These are phyloP conservation scores for Lampris megalopsis DNA, from an alignment of 2,113 vertebrate species.

Conservation along the genomic window DNA sequence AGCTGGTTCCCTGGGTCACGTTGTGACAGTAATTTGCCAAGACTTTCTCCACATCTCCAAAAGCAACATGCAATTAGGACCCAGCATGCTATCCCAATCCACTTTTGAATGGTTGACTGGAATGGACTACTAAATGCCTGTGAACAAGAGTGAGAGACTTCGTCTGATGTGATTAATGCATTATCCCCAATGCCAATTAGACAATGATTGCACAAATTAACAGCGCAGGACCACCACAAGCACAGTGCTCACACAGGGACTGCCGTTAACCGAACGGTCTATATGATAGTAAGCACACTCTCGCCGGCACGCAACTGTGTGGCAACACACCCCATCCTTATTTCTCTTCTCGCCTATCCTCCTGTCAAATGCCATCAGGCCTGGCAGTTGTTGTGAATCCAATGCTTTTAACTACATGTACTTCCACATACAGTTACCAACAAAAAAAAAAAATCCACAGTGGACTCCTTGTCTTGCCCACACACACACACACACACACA, in stretches of 20 bases:
- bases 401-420: constrained; percentile 71
- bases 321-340: constrained; percentile 66
- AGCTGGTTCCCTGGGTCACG: constrained; percentile 7
- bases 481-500: constrained; percentile 19
- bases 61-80: constrained; percentile 47
- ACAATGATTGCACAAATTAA: constrained; percentile 81
- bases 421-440: constrained; percentile 70
- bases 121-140: constrained; percentile 67
- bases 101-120: constrained; percentile 64
- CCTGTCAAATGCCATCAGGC: constrained; percentile 56
- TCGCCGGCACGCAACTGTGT: constrained; percentile 44
- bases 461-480: not conserved
- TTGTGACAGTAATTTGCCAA: constrained; percentile 31
- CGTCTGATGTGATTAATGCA: constrained; percentile 77
- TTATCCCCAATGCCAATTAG: constrained; percentile 79
- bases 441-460: constrained; percentile 49
- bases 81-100: constrained; percentile 16
- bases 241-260: constrained; percentile 70
- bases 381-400: constrained; percentile 69
- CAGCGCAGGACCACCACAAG: constrained; percentile 70
- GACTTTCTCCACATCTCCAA: constrained; percentile 5
- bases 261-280: constrained; percentile 58
- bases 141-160: constrained; percentile 62
- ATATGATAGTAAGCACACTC: constrained; percentile 10
- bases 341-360: constrained; percentile 54